Conservation (phyloP, 2,797 vertebrate genomes). For the Uromys caudimaculatus region DNA sequence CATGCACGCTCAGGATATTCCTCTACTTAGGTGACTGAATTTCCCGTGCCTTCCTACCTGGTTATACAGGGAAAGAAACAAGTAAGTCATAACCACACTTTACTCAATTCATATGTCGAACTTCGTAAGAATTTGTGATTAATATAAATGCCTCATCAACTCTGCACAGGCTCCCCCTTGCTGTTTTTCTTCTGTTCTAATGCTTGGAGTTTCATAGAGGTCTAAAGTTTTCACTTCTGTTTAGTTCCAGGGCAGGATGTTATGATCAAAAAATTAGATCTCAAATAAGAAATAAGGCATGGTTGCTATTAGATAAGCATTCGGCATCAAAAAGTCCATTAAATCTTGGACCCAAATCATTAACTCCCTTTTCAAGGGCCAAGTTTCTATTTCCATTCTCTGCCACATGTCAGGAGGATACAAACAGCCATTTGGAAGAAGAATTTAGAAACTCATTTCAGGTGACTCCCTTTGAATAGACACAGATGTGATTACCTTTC, state of each 20-base stretch:
- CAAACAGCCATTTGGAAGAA: neutral
- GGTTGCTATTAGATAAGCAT: neutral
- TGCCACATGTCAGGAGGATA: neutral
- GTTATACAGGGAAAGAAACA: neutral
- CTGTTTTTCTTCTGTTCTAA: neutral
- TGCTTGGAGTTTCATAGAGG: neutral
- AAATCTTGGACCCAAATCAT: neutral
- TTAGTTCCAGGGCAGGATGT: neutral
- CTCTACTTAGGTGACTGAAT: neutral
- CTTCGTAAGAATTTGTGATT: neutral
- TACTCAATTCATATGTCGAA: neutral
- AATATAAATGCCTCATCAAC: neutral
- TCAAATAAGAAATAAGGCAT: neutral
- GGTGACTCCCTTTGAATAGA: neutral
- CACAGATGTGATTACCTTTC: neutral
- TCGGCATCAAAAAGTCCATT: neutral
- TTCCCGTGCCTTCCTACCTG: neutral
- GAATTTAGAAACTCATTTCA: slow-evolving; percentile 5
- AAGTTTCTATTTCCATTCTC: accelerated
- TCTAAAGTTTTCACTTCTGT: neutral
- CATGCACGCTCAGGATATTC: neutral
- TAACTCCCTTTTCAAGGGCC: accelerated
- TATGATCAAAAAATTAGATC: neutral
- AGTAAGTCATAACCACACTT: neutral
- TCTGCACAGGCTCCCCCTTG: accelerated